These are phyloP conservation scores for Macrostomum lignano DNA, from an alignment of 1,140 invertebrate genomes.

Conservation along the genomic window DNA sequence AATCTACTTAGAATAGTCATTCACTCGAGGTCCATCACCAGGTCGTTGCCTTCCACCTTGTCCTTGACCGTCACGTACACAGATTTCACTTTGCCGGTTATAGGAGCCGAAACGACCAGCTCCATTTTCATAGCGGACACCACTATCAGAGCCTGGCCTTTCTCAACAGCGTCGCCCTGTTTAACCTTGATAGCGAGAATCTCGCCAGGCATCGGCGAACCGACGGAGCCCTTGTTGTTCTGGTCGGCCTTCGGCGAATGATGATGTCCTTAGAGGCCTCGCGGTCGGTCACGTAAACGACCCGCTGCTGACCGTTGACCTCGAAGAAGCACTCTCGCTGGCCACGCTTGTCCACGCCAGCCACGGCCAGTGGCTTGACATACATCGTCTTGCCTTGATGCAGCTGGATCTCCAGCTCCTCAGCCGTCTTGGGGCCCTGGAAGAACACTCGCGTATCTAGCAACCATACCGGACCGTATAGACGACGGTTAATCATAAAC, in stretches of 20 bases:
- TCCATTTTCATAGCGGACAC: slow-evolving; percentile 99
- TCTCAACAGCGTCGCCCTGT: slow-evolving; percentile 46
- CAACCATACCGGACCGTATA: slow-evolving; percentile 79
- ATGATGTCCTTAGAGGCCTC: slow-evolving; percentile 12
- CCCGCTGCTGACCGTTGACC: slow-evolving; percentile 76
- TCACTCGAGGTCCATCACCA: slow-evolving; percentile 53
- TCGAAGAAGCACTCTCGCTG: slow-evolving; percentile 94
- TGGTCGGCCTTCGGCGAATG: not conserved
- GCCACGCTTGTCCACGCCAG: slow-evolving; percentile 49
- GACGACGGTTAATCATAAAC: slow-evolving; percentile 53
- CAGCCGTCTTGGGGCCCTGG: slow-evolving; percentile 74
- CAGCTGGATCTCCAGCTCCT: slow-evolving; percentile 66
- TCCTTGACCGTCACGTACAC: slow-evolving; percentile 48
- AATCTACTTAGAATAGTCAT: not conserved
- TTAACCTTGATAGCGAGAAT: slow-evolving; percentile 44
- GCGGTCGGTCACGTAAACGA: slow-evolving; percentile 67
- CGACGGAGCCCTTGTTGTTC: slow-evolving; percentile 37
- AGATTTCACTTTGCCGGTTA: slow-evolving; percentile 48
- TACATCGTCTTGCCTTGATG: slow-evolving; percentile 79
- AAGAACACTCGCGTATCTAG: slow-evolving; percentile 76
- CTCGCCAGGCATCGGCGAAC: slow-evolving; percentile 87
- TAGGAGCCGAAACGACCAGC: slow-evolving; percentile 79
- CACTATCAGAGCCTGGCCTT: slow-evolving; percentile 65
- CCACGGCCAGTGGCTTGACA: slow-evolving; percentile 70
- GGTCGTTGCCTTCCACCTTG: slow-evolving; percentile 80